Evolutionary conservation across 2,797 vertebrate species (phyloP).

Genomic region (Echiichthys vipera): DNA sequence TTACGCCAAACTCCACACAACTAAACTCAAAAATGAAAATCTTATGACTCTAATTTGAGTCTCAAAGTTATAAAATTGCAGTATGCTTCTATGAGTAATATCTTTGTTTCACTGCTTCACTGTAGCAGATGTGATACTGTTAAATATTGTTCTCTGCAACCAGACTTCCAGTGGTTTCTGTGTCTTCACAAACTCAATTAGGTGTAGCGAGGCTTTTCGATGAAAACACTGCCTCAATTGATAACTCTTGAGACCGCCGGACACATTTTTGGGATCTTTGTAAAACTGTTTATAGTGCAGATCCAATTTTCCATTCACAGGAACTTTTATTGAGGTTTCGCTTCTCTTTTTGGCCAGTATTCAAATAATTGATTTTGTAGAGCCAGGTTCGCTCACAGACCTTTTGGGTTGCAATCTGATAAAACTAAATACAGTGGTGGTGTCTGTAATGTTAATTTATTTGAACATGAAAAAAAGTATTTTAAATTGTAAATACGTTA

Average conservation of each 20-base stretch:
- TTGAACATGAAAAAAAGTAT: too few relatives aligned
- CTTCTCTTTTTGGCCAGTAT: neutral
- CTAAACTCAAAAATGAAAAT: neutral
- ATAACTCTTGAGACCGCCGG: neutral
- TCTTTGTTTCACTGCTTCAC: neutral
- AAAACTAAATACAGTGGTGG: neutral
- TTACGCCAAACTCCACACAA: neutral
- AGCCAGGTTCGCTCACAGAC: neutral
- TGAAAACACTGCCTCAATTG: neutral
- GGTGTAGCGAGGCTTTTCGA: constrained; percentile 5
- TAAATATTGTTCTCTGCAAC: constrained; percentile 3
- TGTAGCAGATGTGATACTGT: neutral
- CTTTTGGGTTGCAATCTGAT: neutral
- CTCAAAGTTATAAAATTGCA: neutral
- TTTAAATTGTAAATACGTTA: too few relatives aligned
- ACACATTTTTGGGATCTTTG: neutral
- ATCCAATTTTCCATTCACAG: constrained; percentile 6
- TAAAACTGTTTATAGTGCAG: neutral
- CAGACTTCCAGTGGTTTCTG: constrained; percentile 22
- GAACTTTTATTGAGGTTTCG: constrained; percentile 16
- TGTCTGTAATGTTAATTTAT: too few relatives aligned
- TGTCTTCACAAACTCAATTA: constrained; percentile 14
- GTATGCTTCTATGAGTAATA: neutral
- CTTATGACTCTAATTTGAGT: constrained; percentile 1
- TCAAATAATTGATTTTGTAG: constrained; percentile 5